Base-by-base conservation (phyloP, 2,113 vertebrate species). In the Chelonoidis abingdonii region DNA sequence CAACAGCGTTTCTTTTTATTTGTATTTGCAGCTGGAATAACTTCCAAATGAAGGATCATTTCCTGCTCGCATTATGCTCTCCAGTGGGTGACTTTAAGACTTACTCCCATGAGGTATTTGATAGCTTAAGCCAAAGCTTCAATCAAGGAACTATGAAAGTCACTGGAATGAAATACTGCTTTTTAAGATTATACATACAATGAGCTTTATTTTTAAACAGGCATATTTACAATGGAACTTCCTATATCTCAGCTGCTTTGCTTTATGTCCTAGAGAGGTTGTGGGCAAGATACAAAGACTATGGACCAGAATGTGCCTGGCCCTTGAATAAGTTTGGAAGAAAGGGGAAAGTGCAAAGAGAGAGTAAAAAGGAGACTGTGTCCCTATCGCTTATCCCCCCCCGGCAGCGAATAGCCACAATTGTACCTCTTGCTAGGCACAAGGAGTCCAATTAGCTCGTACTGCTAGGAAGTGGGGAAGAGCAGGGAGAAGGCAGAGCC, bases 1-100 rank as follows among this genome's bases (percentile, higher is more conserved):
- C 50, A 65, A 57, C n/a, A 1, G 21, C 10, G 3, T 83, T 57
- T 72, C 62, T 35, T 79, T 9, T 35, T 22, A n/a, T 85, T 75
- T 75, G 6, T 35, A 80, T 49, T 86, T 86, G 47, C 78, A 84
- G 38, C 53, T 88, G 62, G 9, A 92, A 53, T 76, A 91, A 88
- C 16, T 44, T 50, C 1, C 7, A 49, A 1, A 2, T 29, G 11
- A 8, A 88, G 2, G 14, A 76, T 12, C 0, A 5, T 65, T 86
- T 83, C 62, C 56, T 80, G 2, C 50, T 94, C 81, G 9, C 56
- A 5, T 8, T n/a, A 16, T 8, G 22, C n/a, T 92, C 75, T 35
- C 79, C 49, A 8, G 8, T 56, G 52, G n/a, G 19, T 56, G 11
- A n/a, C 38, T 84, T 88, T 89, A 94, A 95, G 89, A 83, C 4